Evolutionary conservation across 2,113 vertebrate species (phyloP), one percentile per base, ranked within the genome.

Genomic region (Tragelaphus buxtoni): DNA sequence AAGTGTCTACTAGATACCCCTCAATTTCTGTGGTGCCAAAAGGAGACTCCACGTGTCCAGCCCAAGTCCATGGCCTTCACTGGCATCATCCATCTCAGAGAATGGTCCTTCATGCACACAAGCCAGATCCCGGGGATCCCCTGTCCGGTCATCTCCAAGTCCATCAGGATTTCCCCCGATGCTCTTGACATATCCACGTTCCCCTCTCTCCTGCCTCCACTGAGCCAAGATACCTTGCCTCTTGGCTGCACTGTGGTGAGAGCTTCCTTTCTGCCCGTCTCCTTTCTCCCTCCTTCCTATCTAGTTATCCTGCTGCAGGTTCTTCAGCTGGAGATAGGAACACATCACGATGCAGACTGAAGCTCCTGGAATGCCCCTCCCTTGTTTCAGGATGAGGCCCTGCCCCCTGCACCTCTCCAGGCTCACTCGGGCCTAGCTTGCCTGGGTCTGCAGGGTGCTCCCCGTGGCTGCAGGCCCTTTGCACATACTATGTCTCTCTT

Each of bases 381-480:
- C 0, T 61, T n/a, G n/a, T 79, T 85, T 76, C 55, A n/a, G 24
- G 42, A 32, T 8, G 39, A 90, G 35, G 47, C 32, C 63, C 49
- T 51, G 20, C 61, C 45, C 26, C 11, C 24, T 32, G n/a, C 6
- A 53, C 16, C 60, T 77, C 49, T 22, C 42, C 26, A 18, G 76
- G 45, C 17, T 26, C 28, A 26, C 26, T 45, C 90, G 35, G 82
- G 89, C 53, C 86, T 55, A 13, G 13, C 45, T 22, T 7, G 22
- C 77, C 28, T 32, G 9, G 12, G 35, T 61, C 16, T 55, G 32
- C 45, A 39, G 22, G 32, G 63, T 45, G 18, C 6, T 69, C n/a
- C 56, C 58, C 22, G 51, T 88, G 58, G 45, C 51, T 82, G 55
- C 76, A 74, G 88, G 49, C 49, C 74, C 88, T 94, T 81, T 85